phyloP scores from a whole-genome alignment of 2,113 vertebrate species.

The Pogona vitticeps region DNA sequence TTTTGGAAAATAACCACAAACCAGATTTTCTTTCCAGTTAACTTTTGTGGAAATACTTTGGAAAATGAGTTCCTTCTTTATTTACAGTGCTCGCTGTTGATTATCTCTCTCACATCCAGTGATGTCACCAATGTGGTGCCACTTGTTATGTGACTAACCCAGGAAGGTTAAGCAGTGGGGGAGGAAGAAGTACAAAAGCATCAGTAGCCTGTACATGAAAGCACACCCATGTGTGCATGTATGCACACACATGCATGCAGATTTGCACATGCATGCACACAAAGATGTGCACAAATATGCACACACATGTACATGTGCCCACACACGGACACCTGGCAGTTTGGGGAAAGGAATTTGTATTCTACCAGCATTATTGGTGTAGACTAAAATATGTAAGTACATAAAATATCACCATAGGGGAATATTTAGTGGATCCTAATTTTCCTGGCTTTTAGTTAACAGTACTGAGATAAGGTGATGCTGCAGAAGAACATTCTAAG shows the following conservation, averaged over 20 bases:
- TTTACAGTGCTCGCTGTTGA: neutral
- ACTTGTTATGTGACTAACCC: neutral
- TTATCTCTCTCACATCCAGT: neutral
- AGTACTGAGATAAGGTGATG: constrained; percentile 24
- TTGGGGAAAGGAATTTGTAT: neutral
- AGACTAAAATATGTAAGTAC: neutral
- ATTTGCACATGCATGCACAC: too few relatives aligned
- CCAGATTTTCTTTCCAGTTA: neutral
- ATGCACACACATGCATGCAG: too few relatives aligned
- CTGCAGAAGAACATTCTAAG: constrained; percentile 24
- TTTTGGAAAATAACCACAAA: too few relatives aligned
- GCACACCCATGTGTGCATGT: neutral
- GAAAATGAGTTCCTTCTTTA: neutral
- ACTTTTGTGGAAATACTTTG: neutral
- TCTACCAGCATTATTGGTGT: neutral
- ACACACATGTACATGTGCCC: too few relatives aligned
- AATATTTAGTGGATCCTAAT: neutral
- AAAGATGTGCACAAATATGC: too few relatives aligned
- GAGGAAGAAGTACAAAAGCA: neutral
- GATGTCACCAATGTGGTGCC: neutral
- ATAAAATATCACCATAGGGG: neutral
- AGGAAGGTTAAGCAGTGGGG: neutral
- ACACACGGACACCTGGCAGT: neutral
- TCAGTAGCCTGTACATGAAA: neutral
- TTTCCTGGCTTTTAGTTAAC: constrained; percentile 34